A percentile compares a stretch with the other conserved stretches of the same genome.
Evolutionary conservation across 2,888 invertebrate genomes (phyloP).

Genomic region (Theodoxus fluviatilis): DNA sequence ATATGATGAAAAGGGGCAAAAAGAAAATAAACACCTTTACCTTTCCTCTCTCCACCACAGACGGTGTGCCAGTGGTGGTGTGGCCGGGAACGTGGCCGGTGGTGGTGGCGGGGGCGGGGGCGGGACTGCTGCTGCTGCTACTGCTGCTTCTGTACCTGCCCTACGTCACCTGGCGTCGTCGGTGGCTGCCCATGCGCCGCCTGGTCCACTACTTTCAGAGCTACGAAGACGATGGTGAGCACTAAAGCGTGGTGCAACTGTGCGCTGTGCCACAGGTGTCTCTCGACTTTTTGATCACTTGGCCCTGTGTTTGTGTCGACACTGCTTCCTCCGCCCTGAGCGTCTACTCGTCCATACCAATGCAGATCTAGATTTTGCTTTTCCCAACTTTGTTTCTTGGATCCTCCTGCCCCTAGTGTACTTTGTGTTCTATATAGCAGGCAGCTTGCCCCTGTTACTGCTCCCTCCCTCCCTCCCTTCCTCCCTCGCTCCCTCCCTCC

Average conservation of each 20-base stretch:
- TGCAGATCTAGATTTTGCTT: too few species aligned
- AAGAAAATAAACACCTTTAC: too few species aligned
- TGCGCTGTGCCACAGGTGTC: too few species aligned
- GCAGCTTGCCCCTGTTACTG: not conserved
- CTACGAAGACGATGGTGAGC: conserved; percentile 52
- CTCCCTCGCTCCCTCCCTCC: not conserved
- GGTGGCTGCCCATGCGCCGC: conserved; percentile 49
- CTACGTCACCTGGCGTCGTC: conserved; percentile 46
- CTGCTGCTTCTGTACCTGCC: conserved; percentile 35
- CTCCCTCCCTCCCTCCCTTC: not conserved
- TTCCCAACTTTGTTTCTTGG: too few species aligned
- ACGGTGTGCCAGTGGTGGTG: conserved; percentile 32
- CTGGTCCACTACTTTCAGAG: conserved; percentile 51
- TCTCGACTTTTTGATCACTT: too few species aligned
- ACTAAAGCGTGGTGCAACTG: too few species aligned
- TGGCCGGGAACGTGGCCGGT: conserved; percentile 31
- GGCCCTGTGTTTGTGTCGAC: too few species aligned
- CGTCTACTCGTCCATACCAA: too few species aligned
- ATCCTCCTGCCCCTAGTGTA: too few species aligned
- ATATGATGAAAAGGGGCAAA: too few species aligned
- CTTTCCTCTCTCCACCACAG: too few species aligned
- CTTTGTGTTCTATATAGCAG: not conserved
- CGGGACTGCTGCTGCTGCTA: conserved; percentile 35
- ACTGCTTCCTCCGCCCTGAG: too few species aligned
- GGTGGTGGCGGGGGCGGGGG: conserved; percentile 30